Base-by-base conservation (phyloP, 2,113 vertebrate species). In the Gnathonemus longibarbis region DNA sequence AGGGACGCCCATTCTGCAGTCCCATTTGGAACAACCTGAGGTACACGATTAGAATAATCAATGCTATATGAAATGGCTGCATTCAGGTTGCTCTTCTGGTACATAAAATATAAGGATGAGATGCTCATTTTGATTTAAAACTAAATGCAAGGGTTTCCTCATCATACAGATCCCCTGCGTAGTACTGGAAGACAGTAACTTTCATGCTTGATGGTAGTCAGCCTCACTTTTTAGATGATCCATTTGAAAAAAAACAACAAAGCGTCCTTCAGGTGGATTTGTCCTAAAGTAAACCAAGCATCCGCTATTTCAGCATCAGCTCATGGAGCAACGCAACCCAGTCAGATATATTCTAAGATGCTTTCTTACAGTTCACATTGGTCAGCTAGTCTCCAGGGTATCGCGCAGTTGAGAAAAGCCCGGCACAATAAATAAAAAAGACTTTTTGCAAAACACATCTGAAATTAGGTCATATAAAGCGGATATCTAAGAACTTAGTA, bases 221-320 rank as follows among this genome's bases (percentile, higher is more conserved):
- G 91, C 90, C 87, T 89, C 92, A 91, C 90, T 93, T 94, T 93
- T 94, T 94, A 94, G 91, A 94, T 80, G 88, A 88, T 93, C 90
- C 91, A 90, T 91, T 90, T 31, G 89, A 87, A 74, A 93, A 94
- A 94, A 86, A 84, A 94, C 92, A 10, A n/a, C 92, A 90, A 89
- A 94, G 84, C 92, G 92, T 90, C 91, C 89, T 94, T 93, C 93
- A 90, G 92, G 91, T 90, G 92, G 91, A 91, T 93, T 87, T 92
- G 93, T 94, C 95, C 94, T 95, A 92, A 95, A 90, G 93, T 95
- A 95, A 96, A 95, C 94, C 91, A 90, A 91, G 90, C 92, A 91
- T 93, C 93, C 95, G 94, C 96, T 96, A 94, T 95, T 95, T 94
- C 94, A 95, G 90, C 94, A 95, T 94, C 92, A 91, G 92, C 92